Percentiles rank a stretch among this genome's conserved stretches.
These are phyloP conservation scores for Champsocephalus gunnari DNA, from an alignment of 2,797 vertebrate species.

Conservation along the genomic window DNA sequence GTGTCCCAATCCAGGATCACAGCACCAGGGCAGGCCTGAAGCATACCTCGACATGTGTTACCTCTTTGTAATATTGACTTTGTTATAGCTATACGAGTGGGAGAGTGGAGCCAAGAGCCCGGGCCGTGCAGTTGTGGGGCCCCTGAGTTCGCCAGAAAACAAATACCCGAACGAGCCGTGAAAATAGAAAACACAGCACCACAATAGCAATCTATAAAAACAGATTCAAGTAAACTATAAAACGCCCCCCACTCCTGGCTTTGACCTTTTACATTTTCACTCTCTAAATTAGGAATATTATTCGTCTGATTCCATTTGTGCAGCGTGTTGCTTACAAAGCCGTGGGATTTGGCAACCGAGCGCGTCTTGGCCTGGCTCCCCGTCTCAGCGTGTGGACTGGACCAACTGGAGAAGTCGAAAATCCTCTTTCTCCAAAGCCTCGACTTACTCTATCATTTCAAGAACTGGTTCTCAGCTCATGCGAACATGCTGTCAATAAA, in stretches of 20 bases:
- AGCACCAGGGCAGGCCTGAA: slow-evolving; percentile 78
- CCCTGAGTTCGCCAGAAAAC: slow-evolving; percentile 76
- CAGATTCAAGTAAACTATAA: slow-evolving; percentile 60
- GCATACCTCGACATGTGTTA: slow-evolving; percentile 87
- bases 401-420: slow-evolving; percentile 52
- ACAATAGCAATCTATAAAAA: slow-evolving; percentile 68
- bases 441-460: slow-evolving; percentile 42
- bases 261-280: slow-evolving; percentile 57
- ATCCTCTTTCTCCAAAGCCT: slow-evolving; percentile 39
- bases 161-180: slow-evolving; percentile 75
- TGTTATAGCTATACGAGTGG: slow-evolving; percentile 84
- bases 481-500: slow-evolving; percentile 8
- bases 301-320: slow-evolving; percentile 55
- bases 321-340: slow-evolving; percentile 55
- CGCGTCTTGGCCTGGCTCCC: slow-evolving; percentile 50
- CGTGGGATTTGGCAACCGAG: slow-evolving; percentile 56
- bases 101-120: slow-evolving; percentile 76
- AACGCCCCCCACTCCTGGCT: slow-evolving; percentile 43
- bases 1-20: slow-evolving; percentile 73
- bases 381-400: slow-evolving; percentile 54
- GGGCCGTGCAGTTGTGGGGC: slow-evolving; percentile 72
- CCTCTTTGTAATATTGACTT: slow-evolving; percentile 87
- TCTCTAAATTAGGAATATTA: slow-evolving; percentile 63
- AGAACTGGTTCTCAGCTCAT: slow-evolving; percentile 28
- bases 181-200: slow-evolving; percentile 76